Evolutionary conservation across 2,113 vertebrate genomes (phyloP), one percentile per base, ranked within the genome.

Genomic region (Desmodus rotundus): DNA sequence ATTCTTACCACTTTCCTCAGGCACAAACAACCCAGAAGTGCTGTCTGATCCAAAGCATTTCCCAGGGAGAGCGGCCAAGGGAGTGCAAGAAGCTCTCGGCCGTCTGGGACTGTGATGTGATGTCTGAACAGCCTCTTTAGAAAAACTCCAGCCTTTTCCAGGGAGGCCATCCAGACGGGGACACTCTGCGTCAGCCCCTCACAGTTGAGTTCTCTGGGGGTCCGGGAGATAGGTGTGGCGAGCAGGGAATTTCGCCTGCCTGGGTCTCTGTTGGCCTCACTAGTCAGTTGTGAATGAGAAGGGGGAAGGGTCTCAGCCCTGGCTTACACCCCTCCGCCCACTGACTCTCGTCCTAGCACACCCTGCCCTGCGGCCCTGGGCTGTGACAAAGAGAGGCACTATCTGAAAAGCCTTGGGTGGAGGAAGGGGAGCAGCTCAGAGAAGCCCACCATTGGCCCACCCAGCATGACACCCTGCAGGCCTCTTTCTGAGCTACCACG

Each of bases 61-160:
- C 83, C 76, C 86, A 87, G 73, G 87, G 83, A 95, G 43, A 74
- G 50, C 4, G 2, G 94, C 94, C 96, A 96, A 96, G 83, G 26
- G 82, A 65, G 56, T 1, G 5, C 63, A 63, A 82, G 86, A 50
- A 41, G 45, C 38, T 5, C 78, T 89, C 15, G 22, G 89, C 88
- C 13, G 43, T 94, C 92, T 94, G 94, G 74, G 91, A 7, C 78
- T 87, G 87, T 87, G 91, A 89, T 89, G 93, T 89, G 94, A 89
- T 92, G 94, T 96, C 96, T 96, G 93, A 80, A 58, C 94, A 61
- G 93, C 65, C 56, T 56, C 86, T 94, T 95, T 50, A 87, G 87
- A 96, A 94, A 87, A 68, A 85, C 89, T 67, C 65, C 56, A 31
- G 81, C 73, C 82, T 94, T 91, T 81, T 87, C 82, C 88, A 83